These are phyloP conservation scores for Sitta carolinensis DNA, from an alignment of 2,797 vertebrate genomes.

Conservation along the genomic window DNA sequence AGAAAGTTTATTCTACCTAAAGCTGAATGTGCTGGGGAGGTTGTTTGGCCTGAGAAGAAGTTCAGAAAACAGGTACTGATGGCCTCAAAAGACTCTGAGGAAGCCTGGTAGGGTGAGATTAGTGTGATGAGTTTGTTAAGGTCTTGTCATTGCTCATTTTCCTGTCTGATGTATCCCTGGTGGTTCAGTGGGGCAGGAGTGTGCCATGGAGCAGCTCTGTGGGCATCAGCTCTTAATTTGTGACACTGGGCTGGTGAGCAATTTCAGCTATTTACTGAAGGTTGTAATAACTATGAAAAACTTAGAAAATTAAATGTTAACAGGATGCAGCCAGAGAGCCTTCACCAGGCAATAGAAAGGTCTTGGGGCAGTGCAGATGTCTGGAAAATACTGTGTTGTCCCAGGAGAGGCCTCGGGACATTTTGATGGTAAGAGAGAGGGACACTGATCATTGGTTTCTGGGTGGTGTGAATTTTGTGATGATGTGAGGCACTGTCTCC, in stretches of 20 bases:
- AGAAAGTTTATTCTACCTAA: background rate
- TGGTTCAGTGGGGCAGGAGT: background rate
- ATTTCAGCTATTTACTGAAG: conserved; percentile 34
- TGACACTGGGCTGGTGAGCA: background rate
- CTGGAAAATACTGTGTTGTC: background rate
- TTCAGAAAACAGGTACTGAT: background rate
- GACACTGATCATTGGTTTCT: conserved; percentile 49
- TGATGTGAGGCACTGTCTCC: background rate
- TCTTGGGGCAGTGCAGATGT: background rate
- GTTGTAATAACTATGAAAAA: conserved; percentile 22
- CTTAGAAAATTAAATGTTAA: background rate
- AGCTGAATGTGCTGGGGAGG: background rate
- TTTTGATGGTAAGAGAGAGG: background rate
- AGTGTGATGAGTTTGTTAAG: background rate
- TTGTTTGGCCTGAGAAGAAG: background rate
- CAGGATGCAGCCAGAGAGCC: background rate
- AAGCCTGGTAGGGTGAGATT: background rate
- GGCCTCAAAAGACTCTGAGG: background rate
- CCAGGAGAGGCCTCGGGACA: conserved; percentile 27
- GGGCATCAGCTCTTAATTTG: background rate
- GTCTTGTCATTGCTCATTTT: background rate
- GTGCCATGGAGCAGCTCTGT: background rate
- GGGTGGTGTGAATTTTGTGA: conserved; percentile 22
- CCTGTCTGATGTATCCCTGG: background rate
- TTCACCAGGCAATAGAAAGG: background rate